Evolutionary conservation across 2,888 invertebrate species (phyloP).

Genomic region (Dicycla oo): DNA sequence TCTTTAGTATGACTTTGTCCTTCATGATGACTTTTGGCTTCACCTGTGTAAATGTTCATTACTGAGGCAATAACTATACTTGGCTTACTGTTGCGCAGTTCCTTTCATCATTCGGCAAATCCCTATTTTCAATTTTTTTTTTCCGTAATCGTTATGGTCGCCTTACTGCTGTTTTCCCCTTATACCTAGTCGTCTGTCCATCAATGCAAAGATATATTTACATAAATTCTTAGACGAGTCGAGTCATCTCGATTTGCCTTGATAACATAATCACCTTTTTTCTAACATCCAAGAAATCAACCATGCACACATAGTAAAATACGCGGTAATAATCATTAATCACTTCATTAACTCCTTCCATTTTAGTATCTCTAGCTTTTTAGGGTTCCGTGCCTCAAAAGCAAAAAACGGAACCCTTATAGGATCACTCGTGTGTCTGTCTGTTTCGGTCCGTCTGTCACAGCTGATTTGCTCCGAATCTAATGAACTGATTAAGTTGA

Average conservation of each 20-base stretch:
- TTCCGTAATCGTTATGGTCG: not conserved
- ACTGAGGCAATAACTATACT: not conserved
- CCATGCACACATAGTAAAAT: conserved; percentile 10
- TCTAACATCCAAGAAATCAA: conserved; percentile 30
- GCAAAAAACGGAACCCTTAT: too few species aligned
- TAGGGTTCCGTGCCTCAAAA: too few species aligned
- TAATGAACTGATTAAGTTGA: too few species aligned
- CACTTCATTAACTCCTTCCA: conserved; percentile 62
- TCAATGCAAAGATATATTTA: not conserved
- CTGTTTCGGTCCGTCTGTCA: too few species aligned
- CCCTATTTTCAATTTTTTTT: too few species aligned
- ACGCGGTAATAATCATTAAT: conserved; percentile 58
- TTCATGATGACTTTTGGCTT: not conserved
- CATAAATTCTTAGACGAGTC: not conserved
- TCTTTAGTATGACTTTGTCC: not conserved
- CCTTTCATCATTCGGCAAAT: not conserved
- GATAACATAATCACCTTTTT: conserved; percentile 12
- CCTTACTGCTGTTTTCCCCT: not conserved
- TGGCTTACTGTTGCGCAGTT: not conserved
- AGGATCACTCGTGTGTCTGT: too few species aligned
- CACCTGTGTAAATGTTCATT: conserved; percentile 8
- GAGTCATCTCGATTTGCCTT: not conserved
- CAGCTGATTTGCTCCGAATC: too few species aligned
- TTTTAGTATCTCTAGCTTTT: conserved; percentile 45
- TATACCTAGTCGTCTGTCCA: too few species aligned